Evolutionary conservation across 1,140 invertebrate species (phyloP), one percentile per base, ranked within the genome.

Genomic region (Leptopilina boulardi): DNA sequence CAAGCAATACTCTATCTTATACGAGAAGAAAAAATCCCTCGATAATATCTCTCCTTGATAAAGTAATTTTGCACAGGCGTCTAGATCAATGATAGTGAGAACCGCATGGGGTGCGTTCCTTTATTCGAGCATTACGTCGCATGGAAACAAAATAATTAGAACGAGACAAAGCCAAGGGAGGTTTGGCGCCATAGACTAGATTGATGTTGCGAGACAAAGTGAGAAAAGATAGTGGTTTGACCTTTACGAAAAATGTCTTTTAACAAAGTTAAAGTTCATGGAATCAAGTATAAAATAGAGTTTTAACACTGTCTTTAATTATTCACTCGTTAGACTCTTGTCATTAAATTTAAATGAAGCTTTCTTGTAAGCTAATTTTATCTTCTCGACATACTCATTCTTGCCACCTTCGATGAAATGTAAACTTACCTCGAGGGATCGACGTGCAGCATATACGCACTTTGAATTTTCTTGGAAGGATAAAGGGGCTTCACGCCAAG

Each of bases 241-340:
- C 44, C 42, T 19, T 18, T n/a, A 2, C 34, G 21, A 56, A 71
- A 51, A 47, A 3, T 15, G 38, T 76, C 75, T 11, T 1, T 2
- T 42, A 13, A 79, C 74, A 51, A 70, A 70, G 54, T 75, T 26
- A 79, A 73, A 19, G 74, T 79, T 70, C 54, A 54, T n/a, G 38
- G 71, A 66, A 74, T 56, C 74, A 79, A 73, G 74, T 76, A 79
- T 41, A 47, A 21, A 51, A 75, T 79, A 70, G 74, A n/a, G n/a
- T n/a, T 75, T 66, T 75, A 79, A 75, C 54, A 34, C 73, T 70
- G 23, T 73, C 11, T 44, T 41, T 70, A 79, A 76, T 79, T 79
- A 70, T 34, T 26, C 47, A 19, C 11, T 11, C n/a, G 8, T 56
- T 56, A 23, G 23, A 23, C 42, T 18, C 13, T 73, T 41, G 71